A percentile compares a stretch with the other conserved stretches of the same genome.
These are phyloP conservation scores for Melanostigma gelatinosum DNA, from an alignment of 2,113 vertebrate species.

Conservation along the genomic window DNA sequence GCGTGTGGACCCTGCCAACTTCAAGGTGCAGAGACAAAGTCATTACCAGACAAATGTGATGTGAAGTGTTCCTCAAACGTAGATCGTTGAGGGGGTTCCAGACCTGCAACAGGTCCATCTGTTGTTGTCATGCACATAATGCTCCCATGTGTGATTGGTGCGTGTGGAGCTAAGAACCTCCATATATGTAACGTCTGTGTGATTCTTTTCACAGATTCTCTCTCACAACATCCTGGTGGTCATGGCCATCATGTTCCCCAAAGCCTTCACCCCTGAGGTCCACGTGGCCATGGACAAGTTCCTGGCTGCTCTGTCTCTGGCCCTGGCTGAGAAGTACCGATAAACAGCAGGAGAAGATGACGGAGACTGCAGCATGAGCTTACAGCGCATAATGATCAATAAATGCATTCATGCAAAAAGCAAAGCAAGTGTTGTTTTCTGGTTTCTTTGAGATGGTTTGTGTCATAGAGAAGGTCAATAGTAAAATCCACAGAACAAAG, in stretches of 20 bases:
- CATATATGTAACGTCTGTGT: neutral
- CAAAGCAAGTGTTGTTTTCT: neutral
- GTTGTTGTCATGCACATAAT: neutral
- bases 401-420: neutral
- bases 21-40: constrained; percentile 58
- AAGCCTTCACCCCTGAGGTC: constrained; percentile 75
- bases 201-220: constrained; percentile 64
- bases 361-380: neutral
- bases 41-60: accelerated
- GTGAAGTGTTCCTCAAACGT: neutral
- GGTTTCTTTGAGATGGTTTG: too few relatives aligned
- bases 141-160: neutral
- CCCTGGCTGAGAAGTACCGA: constrained; percentile 82
- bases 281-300: constrained; percentile 80
- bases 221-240: constrained; percentile 75
- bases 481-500: too few relatives aligned
- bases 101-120: neutral
- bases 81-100: neutral
- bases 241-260: constrained; percentile 66
- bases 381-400: neutral
- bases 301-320: constrained; percentile 29
- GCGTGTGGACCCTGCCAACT: constrained; percentile 89
- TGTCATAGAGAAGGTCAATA: too few relatives aligned
- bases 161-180: neutral
- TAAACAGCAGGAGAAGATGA: constrained; percentile 52